phyloP scores from a whole-genome alignment of 2,888 invertebrate species.

The Calliopum simillimum region DNA sequence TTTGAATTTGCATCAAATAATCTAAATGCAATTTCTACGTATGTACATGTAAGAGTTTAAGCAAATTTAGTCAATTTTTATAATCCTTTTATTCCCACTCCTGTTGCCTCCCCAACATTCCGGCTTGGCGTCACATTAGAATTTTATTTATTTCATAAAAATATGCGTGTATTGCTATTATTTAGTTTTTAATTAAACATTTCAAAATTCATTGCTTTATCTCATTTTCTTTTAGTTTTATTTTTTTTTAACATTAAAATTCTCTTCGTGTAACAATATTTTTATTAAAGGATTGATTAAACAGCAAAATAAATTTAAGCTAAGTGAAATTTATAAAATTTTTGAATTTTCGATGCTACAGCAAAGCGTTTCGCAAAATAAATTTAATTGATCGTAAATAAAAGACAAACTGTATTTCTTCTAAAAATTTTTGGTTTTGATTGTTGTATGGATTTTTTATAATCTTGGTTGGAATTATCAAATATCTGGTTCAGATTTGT shows the following conservation, averaged over 20 bases:
- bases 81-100: conserved; percentile 26
- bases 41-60: conserved; percentile 34
- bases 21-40: no score
- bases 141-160: conserved; percentile 27
- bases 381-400: conserved; percentile 16
- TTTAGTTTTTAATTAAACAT: conserved; percentile 37
- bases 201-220: conserved; percentile 16
- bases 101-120: conserved; percentile 25
- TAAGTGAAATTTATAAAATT: not conserved
- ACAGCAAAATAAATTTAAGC: not conserved
- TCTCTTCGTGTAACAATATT: not conserved
- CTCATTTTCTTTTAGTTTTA: conserved; percentile 4
- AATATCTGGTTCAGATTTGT: no score
- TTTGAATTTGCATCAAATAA: no score
- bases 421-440: conserved; percentile 11
- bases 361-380: conserved; percentile 17
- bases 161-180: conserved; percentile 30
- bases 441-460: no score
- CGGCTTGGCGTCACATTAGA: conserved; percentile 22
- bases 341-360: not conserved
- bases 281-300: conserved; percentile 5
- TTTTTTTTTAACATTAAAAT: not conserved
- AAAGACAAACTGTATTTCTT: conserved; percentile 30
- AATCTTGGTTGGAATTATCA: no score
- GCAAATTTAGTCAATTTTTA: conserved; percentile 40